Conservation (phyloP, 2,888 invertebrate genomes). For the Rhamphomyia laevipes region DNA sequence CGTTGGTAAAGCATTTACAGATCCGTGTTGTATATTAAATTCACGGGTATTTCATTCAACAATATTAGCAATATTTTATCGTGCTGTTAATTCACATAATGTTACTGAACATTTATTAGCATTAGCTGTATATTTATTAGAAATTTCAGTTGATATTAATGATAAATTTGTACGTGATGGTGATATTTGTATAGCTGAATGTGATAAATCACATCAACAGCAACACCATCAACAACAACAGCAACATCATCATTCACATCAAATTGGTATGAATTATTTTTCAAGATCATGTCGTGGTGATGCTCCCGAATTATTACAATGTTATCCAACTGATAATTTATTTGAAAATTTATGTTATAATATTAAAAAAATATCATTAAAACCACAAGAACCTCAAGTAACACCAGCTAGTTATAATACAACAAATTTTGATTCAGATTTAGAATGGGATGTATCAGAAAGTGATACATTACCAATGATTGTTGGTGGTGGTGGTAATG, state of each 20-base stretch:
- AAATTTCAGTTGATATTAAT: conserved; percentile 57
- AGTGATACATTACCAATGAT: conserved; percentile 41
- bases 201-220: conserved; percentile 14
- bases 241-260: conserved; percentile 28
- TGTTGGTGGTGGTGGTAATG: conserved; percentile 29
- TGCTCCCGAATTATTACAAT: conserved; percentile 41
- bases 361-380: conserved; percentile 49
- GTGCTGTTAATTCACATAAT: conserved; percentile 62
- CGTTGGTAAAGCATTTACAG: conserved; percentile 51
- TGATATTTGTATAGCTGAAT: conserved; percentile 20
- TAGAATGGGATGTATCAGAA: conserved; percentile 65
- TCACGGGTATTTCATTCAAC: conserved; percentile 37
- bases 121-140: conserved; percentile 72
- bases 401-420: conserved; percentile 43
- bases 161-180: conserved; percentile 23
- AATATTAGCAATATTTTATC: conserved; percentile 70
- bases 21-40: conserved; percentile 43
- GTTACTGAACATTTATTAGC: conserved; percentile 83
- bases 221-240: conserved; percentile 20
- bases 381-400: conserved; percentile 44
- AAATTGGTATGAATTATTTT: conserved; percentile 21
- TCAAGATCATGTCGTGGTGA: conserved; percentile 29
- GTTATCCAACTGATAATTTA: conserved; percentile 62
- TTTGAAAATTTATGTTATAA: conserved; percentile 63
- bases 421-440: conserved; percentile 56